A percentile compares a stretch with the other conserved stretches of the same genome.
These are phyloP conservation scores for Fragum whitleyi DNA, from an alignment of 2,888 invertebrate species.

Conservation along the genomic window DNA sequence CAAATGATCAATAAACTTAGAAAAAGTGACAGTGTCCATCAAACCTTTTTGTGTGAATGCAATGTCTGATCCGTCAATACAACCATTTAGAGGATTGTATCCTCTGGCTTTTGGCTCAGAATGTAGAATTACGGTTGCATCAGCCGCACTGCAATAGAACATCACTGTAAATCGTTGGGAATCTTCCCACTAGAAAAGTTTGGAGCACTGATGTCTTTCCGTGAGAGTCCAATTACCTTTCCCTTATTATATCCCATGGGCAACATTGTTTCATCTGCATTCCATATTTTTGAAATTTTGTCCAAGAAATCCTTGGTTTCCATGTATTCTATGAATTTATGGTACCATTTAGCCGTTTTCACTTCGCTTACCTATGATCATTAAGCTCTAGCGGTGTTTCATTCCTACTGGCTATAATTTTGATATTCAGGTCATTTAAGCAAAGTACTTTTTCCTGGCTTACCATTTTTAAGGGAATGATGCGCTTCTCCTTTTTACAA, in stretches of 20 bases:
- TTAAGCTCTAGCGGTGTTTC: slow-evolving; percentile 19
- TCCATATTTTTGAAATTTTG: slow-evolving; percentile 48
- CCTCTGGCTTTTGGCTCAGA: slow-evolving; percentile 49
- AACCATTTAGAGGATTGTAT: slow-evolving; percentile 55
- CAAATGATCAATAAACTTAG: slow-evolving; percentile 50
- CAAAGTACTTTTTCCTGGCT: slow-evolving; percentile 30
- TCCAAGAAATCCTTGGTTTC: slow-evolving; percentile 23
- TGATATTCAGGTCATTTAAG: background rate
- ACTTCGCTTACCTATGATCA: slow-evolving; percentile 32
- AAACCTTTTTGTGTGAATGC: slow-evolving; percentile 44
- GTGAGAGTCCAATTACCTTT: slow-evolving; percentile 44
- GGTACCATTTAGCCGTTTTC: slow-evolving; percentile 46
- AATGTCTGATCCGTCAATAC: slow-evolving; percentile 41
- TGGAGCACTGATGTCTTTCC: slow-evolving; percentile 34
- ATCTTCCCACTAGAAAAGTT: slow-evolving; percentile 51
- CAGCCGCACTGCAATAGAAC: slow-evolving; percentile 46
- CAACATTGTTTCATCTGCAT: slow-evolving; percentile 58
- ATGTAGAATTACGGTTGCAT: slow-evolving; percentile 47
- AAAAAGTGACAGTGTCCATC: slow-evolving; percentile 41
- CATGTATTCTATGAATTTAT: slow-evolving; percentile 43
- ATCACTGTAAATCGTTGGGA: slow-evolving; percentile 47
- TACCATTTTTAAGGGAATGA: slow-evolving; percentile 39
- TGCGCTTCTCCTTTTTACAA: slow-evolving; percentile 48
- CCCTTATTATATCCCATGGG: slow-evolving; percentile 45
- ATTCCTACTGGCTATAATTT: background rate